Conservation (phyloP, 1,140 invertebrate genomes). For the Cataglyphis hispanica region DNA sequence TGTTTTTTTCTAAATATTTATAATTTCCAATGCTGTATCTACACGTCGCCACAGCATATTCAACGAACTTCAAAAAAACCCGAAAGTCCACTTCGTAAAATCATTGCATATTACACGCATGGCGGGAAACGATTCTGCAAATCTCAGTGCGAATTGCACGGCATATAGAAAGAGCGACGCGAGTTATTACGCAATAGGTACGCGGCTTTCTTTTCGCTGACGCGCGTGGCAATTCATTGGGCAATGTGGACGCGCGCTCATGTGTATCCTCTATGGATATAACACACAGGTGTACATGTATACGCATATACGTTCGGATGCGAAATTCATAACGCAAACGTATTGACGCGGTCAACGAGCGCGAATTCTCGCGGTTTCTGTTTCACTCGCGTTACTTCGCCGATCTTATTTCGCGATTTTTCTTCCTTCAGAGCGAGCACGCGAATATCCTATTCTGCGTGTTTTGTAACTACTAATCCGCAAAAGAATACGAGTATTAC, state of each 20-base stretch:
- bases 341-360: slow-evolving; percentile 2
- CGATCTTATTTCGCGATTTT: slow-evolving; percentile 16
- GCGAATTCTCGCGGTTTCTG: slow-evolving; percentile 8
- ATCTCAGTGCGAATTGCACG: slow-evolving; percentile 66
- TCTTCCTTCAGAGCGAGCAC: neutral
- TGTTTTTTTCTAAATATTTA: neutral
- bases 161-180: slow-evolving; percentile 72
- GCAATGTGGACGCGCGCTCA: slow-evolving; percentile 69
- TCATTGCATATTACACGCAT: neutral
- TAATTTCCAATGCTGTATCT: neutral
- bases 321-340: slow-evolving; percentile 17
- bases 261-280: slow-evolving; percentile 4
- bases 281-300: neutral
- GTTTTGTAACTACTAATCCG: neutral
- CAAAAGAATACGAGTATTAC: neutral
- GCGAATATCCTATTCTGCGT: neutral
- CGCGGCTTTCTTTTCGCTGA: slow-evolving; percentile 83
- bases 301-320: neutral
- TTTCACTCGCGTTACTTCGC: neutral
- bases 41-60: neutral
- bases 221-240: slow-evolving; percentile 79
- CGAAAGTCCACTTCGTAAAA: too few relatives aligned
- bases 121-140: slow-evolving; percentile 38
- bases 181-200: slow-evolving; percentile 80
- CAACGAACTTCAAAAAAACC: too few relatives aligned